These are phyloP conservation scores for Apotomis turbidana DNA, from an alignment of 2,888 invertebrate species.

Conservation along the genomic window DNA sequence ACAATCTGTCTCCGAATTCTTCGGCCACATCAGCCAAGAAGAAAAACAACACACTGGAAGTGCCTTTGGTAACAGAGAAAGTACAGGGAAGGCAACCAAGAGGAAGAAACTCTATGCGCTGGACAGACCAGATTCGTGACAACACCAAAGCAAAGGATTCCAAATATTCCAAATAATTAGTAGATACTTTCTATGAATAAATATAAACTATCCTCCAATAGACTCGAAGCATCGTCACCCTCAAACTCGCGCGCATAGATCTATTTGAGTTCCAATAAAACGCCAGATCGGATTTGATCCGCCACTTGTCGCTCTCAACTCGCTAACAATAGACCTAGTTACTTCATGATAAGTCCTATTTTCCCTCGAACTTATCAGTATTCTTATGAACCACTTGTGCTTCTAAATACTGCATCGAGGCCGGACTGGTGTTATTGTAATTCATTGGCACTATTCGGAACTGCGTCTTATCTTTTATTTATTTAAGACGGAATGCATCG, in stretches of 20 bases:
- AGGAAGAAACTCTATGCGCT: too few relatives aligned
- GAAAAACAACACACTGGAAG: too few relatives aligned
- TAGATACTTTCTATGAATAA: neutral
- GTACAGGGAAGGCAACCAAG: too few relatives aligned
- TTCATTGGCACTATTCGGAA: conserved; percentile 38
- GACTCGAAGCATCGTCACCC: conserved; percentile 39
- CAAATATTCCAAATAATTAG: too few relatives aligned
- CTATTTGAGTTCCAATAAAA: conserved; percentile 60
- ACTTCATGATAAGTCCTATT: conserved; percentile 7
- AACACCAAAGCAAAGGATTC: too few relatives aligned
- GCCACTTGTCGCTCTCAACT: conserved; percentile 51
- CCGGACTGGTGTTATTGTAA: conserved; percentile 43
- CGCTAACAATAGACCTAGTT: conserved; percentile 9
- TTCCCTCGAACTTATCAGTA: conserved; percentile 4
- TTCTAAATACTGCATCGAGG: conserved; percentile 52
- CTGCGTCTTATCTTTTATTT: conserved; percentile 33
- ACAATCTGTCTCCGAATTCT: too few relatives aligned
- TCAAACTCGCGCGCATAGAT: conserved; percentile 49
- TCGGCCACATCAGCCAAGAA: too few relatives aligned
- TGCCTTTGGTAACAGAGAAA: too few relatives aligned
- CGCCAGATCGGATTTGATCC: conserved; percentile 51
- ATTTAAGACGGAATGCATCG: conserved; percentile 29
- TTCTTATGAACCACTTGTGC: conserved; percentile 45
- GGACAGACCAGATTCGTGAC: too few relatives aligned
- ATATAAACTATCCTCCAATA: neutral